Evolutionary conservation across 2,113 vertebrate genomes (phyloP).

Genomic region (Oxyura jamaicensis): DNA sequence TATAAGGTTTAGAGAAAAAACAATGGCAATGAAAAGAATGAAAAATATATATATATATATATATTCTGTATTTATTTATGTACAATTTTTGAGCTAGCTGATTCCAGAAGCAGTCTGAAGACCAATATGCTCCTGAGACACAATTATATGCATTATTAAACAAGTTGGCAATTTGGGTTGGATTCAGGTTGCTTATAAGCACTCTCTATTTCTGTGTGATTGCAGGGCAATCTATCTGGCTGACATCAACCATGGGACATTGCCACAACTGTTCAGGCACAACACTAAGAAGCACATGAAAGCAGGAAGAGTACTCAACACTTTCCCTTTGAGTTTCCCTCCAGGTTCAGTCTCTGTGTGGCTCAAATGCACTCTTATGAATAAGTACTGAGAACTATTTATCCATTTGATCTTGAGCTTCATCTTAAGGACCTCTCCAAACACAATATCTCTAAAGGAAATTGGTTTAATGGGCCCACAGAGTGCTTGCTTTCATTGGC

Average conservation of each 20-base stretch:
- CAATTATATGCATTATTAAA: neutral
- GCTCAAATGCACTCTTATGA: neutral
- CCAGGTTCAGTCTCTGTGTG: neutral
- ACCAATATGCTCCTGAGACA: neutral
- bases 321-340: neutral
- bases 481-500: neutral
- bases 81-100: neutral
- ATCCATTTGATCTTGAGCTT: neutral
- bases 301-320: neutral
- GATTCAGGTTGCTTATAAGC: neutral
- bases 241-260: accelerated
- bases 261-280: neutral
- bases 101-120: neutral
- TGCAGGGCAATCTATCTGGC: neutral
- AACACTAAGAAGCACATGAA: accelerated
- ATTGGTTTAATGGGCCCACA: neutral
- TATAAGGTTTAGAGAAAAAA: neutral
- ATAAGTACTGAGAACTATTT: neutral
- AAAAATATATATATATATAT: neutral
- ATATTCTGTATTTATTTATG: neutral
- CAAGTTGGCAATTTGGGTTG: neutral
- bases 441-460: neutral
- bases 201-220: neutral
- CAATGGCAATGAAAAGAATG: neutral
- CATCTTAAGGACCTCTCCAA: neutral